Evolutionary conservation across 2,888 invertebrate genomes (phyloP).

Genomic region (Drosophila melanosoma): DNA sequence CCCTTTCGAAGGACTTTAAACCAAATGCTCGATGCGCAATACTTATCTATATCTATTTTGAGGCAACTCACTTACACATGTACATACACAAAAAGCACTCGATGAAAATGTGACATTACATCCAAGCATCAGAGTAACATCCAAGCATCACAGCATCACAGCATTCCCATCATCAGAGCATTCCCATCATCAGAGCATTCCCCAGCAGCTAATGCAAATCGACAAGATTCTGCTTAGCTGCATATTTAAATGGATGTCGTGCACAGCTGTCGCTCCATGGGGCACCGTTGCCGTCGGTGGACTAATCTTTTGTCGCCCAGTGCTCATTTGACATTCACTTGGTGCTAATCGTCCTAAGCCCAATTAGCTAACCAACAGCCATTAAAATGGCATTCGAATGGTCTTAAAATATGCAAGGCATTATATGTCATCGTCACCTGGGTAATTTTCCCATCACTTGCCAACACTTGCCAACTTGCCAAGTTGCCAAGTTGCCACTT

Average conservation of each 20-base stretch:
- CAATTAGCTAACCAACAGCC: constrained; percentile 72
- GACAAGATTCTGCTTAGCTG: constrained; percentile 46
- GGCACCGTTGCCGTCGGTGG: constrained; percentile 11
- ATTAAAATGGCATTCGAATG: constrained; percentile 64
- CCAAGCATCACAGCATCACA: neutral
- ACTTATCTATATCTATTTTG: constrained; percentile 19
- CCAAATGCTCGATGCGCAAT: constrained; percentile 28
- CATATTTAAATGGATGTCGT: constrained; percentile 38
- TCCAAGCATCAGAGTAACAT: neutral
- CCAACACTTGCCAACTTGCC: neutral
- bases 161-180: constrained; percentile 1
- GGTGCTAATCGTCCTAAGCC: constrained; percentile 67
- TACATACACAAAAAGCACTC: constrained; percentile 6
- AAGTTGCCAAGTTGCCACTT: neutral
- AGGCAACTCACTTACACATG: constrained; percentile 9
- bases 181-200: neutral
- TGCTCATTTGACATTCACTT: constrained; percentile 47
- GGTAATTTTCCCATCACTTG: constrained; percentile 31
- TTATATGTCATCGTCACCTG: constrained; percentile 63
- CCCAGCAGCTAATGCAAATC: constrained; percentile 34
- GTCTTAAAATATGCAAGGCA: constrained; percentile 69
- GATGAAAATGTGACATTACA: constrained; percentile 16
- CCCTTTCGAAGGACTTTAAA: constrained; percentile 62
- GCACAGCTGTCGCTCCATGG: constrained; percentile 36
- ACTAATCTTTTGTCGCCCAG: constrained; percentile 25